These are phyloP conservation scores for Brachypalpus laphriformis DNA, from an alignment of 2,888 invertebrate species.

Conservation along the genomic window DNA sequence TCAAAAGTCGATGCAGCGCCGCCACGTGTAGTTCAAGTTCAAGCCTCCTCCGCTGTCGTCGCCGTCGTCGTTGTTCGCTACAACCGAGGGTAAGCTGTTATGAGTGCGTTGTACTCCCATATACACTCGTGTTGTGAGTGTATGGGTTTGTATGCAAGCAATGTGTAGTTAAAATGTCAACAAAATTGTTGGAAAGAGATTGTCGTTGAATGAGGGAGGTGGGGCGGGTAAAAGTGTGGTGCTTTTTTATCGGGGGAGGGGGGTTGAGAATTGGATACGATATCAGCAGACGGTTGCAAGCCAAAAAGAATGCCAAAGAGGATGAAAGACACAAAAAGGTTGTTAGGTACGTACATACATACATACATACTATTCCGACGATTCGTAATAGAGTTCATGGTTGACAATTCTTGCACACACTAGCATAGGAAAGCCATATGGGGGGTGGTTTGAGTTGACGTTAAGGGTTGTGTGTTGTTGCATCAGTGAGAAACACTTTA, in stretches of 20 bases:
- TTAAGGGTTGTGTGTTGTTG: constrained; percentile 20
- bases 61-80: constrained; percentile 36
- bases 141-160: constrained; percentile 36
- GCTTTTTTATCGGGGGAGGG: constrained; percentile 53
- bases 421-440: not conserved
- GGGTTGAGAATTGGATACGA: constrained; percentile 44
- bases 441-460: not conserved
- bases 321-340: constrained; percentile 12
- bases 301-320: constrained; percentile 24
- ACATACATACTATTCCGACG: constrained; percentile 17
- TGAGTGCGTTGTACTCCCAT: constrained; percentile 71
- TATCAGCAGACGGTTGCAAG: constrained; percentile 58
- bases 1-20: constrained; percentile 80
- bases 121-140: not conserved
- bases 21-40: constrained; percentile 83
- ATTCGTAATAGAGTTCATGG: constrained; percentile 65
- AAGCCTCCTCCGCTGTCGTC: constrained; percentile 75
- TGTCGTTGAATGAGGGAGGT: not conserved
- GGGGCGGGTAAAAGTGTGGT: constrained; percentile 3
- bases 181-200: constrained; percentile 23
- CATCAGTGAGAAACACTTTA: not conserved
- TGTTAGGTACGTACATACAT: too few species aligned
- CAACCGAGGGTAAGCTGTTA: constrained; percentile 41
- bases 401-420: constrained; percentile 33
- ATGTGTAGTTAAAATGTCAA: constrained; percentile 49